Evolutionary conservation across 64 coral and sea anemone species (phyloP).

Genomic region (Orbicella faveolata): DNA sequence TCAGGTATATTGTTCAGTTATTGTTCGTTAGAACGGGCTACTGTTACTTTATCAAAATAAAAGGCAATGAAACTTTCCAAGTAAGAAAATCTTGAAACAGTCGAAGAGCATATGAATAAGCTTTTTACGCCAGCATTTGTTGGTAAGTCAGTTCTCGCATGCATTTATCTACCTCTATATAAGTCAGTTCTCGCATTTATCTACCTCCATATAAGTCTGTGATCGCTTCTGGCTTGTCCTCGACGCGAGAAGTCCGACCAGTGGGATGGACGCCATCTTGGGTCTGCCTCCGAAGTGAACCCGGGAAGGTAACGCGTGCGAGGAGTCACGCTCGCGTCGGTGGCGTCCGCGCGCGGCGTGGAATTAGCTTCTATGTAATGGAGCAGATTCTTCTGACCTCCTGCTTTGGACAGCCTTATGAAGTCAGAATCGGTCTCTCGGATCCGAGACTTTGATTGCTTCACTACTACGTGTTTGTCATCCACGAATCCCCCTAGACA

Average conservation of each 20-base stretch:
- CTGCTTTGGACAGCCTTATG: constrained; percentile 48
- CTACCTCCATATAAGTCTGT: constrained; percentile 27
- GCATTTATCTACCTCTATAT: neutral
- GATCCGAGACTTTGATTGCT: constrained; percentile 6
- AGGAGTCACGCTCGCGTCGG: neutral
- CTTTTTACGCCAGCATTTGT: neutral
- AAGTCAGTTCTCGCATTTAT: neutral
- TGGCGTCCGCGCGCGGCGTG: neutral
- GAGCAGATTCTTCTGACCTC: constrained; percentile 43
- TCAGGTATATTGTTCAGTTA: no score
- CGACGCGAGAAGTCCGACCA: constrained; percentile 30
- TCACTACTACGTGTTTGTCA: neutral
- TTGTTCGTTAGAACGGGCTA: no score
- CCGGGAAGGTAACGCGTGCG: neutral
- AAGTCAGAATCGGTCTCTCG: constrained; percentile 54
- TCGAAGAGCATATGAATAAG: no score
- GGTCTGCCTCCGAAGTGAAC: constrained; percentile 23
- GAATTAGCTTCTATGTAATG: constrained; percentile 14
- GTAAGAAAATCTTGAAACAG: no score
- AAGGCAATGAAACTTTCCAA: no score
- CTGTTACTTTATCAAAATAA: no score
- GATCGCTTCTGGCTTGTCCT: constrained; percentile 9
- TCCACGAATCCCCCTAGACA: constrained; percentile 33
- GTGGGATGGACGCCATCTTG: constrained; percentile 29
- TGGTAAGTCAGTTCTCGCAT: neutral